Base-by-base conservation (phyloP, 2,113 vertebrate species). In the Cryptoleucopteryx plumbea region DNA sequence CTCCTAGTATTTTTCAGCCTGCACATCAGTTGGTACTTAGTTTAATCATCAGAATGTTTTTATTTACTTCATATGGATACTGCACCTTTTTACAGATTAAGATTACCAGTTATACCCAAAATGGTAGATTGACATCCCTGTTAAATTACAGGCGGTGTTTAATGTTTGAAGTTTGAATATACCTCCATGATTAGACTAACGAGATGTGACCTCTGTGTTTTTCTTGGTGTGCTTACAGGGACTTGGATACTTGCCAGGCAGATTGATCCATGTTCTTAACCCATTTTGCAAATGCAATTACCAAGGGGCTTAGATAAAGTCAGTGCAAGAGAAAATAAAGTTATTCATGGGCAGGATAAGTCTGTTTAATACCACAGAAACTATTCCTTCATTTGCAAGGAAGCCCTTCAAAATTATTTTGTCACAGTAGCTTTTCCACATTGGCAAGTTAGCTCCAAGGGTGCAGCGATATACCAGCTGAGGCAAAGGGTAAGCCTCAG, bases 271-370 rank as follows among this genome's bases (percentile, higher is more conserved):
- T 88, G 81, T 75, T 97, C 94, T 96, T 97, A 96, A 93, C 74
- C 74, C 78, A 62, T 94, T 96, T 94, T 95, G 55, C 75, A 95
- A 97, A 96, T 96, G 83, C 83, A 97, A 25, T 96, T 96, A 93
- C 68, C 40, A 45, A 67, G 74, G 66, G 42, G 70, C 93, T 97
- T 91, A 97, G 65, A 86, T 78, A 67, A 95, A 96, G 66, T 80
- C 94, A 90, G 50, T 66, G 87, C 83, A 93, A 95, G 85, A 90
- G 67, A 93, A 94, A 97, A 96, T 48, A 48, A 70, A 80, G 53
- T 83, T 94, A 59, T 90, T 88, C 52, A 45, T 52, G 48, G 74
- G 38, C 78, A 77, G 67, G 43, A 72, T 67, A 86, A 88, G 75
- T 83, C 87, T 90, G 38, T 88, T 74, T 70, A 82, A 82, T 95